Percentiles rank a stretch among this genome's conserved stretches.
Evolutionary conservation across 2,888 invertebrate species (phyloP).

Genomic region (Blera fallax): DNA sequence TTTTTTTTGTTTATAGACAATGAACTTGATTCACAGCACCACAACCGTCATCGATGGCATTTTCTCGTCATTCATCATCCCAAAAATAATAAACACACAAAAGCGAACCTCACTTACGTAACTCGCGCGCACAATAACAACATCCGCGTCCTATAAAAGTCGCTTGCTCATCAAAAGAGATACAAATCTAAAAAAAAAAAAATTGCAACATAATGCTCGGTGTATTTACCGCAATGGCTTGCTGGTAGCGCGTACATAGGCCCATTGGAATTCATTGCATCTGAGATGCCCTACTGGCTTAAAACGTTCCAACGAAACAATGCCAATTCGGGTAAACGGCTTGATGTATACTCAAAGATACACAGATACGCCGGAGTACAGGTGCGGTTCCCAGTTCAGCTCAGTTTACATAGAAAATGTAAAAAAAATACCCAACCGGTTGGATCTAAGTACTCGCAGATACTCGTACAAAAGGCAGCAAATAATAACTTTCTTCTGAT

Average conservation of each 20-base stretch:
- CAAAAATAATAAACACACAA: conserved; percentile 6
- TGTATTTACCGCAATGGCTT: conserved; percentile 1
- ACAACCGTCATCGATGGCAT: conserved; percentile 23
- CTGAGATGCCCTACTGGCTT: conserved; percentile 43
- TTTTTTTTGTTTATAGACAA: conserved; percentile 28
- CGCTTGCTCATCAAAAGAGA: conserved; percentile 29
- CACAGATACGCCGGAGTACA: too few species aligned
- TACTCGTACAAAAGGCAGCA: not conserved
- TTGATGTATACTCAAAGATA: not conserved
- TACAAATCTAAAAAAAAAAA: conserved; percentile 37
- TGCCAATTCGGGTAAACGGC: conserved; percentile 17
- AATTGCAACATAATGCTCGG: conserved; percentile 49
- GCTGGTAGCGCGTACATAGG: not conserved
- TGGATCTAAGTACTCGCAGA: conserved; percentile 32
- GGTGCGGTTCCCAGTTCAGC: conserved; percentile 41
- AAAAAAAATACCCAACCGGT: conserved; percentile 17
- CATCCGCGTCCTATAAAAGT: conserved; percentile 60
- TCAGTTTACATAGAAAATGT: conserved; percentile 3
- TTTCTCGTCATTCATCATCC: conserved; percentile 21
- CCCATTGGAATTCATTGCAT: conserved; percentile 20
- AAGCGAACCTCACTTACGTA: conserved; percentile 28
- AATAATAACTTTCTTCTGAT: conserved; percentile 36
- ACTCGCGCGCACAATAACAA: conserved; percentile 34
- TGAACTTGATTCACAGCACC: conserved; percentile 58
- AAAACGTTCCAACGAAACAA: conserved; percentile 17